These are phyloP conservation scores for Sinosuthora webbiana DNA, from an alignment of 2,113 vertebrate species.

Conservation along the genomic window DNA sequence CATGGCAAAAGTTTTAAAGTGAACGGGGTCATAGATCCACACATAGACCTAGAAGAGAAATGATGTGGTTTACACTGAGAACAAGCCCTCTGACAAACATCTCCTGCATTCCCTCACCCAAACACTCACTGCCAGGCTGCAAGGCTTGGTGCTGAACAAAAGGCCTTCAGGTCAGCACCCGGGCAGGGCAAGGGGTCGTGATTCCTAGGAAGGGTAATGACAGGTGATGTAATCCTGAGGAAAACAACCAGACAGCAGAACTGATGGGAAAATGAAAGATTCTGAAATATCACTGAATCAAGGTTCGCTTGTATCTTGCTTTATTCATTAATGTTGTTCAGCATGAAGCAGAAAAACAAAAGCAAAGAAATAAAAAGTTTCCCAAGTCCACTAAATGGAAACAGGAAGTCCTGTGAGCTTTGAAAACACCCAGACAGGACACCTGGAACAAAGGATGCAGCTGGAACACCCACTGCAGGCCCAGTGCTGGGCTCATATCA, in stretches of 20 bases:
- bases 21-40: constrained; percentile 99
- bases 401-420: background rate
- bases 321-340: background rate
- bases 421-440: background rate
- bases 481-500: background rate
- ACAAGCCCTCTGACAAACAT: background rate
- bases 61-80: background rate
- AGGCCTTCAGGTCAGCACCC: background rate
- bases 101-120: background rate
- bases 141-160: background rate
- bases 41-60: constrained; percentile 88
- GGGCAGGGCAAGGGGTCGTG: fast-evolving
- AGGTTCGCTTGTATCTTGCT: background rate
- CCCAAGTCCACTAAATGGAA: background rate
- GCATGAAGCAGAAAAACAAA: background rate
- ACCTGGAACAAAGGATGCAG: background rate
- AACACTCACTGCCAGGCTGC: background rate
- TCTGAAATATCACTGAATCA: background rate
- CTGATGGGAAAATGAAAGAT: background rate
- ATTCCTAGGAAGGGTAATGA: background rate
- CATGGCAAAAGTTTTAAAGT: constrained; percentile 99
- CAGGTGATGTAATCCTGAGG: background rate
- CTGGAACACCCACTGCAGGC: background rate
- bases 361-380: background rate
- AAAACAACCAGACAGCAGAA: background rate